Evolutionary conservation across 2,888 invertebrate genomes (phyloP), one percentile per base, ranked within the genome.

Genomic region (Atrina japonica): DNA sequence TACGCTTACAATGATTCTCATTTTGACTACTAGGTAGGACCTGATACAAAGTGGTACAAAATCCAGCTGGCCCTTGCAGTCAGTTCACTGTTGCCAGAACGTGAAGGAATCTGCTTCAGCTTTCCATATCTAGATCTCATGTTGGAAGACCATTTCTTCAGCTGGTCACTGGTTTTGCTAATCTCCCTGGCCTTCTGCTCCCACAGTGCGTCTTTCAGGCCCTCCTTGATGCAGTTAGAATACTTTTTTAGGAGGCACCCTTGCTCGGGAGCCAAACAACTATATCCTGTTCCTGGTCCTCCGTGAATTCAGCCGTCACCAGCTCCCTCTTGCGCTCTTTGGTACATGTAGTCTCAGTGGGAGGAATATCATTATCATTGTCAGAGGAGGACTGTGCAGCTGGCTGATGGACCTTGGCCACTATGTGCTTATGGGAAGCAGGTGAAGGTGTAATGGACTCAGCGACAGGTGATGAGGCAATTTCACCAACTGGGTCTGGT

Each of bases 71-170:
- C 55, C 29, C 55, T 21, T 55, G 55, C 55, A 55, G 29, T 23
- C 25, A 55, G 59, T 59, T 59, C 59, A 41, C 16, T 59, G 59
- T 59, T 41, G 41, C 59, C 41, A 41, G 59, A 59, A 59, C 59
- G n/a, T 41, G 59, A 59, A n/a, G 35, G 59, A 16, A n/a, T 59
- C 59, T 59, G 59, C 59, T 41, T 59, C 41, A 59, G 41, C 43
- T 59, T 41, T 14, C 59, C 59, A 41, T 27, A 59, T 30, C 59
- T 35, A 16, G 59, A 59, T 41, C 59, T 59, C 59, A 59, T 59
- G 59, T 59, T 59, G n/a, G 59, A 14, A 23, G 30, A 59, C 59
- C 59, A 59, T 25, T 59, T 59, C 41, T 59, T 59, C 41, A 59
- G 59, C 59, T 59, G 59, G 9, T 35, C 35, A 41, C 59, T 59